These are phyloP conservation scores for Meliscaeva auricollis DNA, from an alignment of 2,888 invertebrate genomes.

Conservation along the genomic window DNA sequence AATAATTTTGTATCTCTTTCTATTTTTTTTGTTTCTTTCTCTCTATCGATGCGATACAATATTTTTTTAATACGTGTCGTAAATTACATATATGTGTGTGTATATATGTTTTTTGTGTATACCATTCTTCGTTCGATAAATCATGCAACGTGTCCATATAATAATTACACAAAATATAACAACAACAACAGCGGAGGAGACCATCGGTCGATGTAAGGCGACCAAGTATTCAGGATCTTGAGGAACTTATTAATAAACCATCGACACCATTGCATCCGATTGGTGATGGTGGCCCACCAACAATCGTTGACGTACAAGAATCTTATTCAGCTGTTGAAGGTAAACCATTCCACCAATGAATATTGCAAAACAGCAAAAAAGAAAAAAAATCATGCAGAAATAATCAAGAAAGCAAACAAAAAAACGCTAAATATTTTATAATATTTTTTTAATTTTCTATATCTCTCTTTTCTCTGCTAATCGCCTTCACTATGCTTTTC, in stretches of 20 bases:
- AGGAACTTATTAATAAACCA: slow-evolving; percentile 95
- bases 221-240: slow-evolving; percentile 95
- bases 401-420: not conserved
- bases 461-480: slow-evolving; percentile 23
- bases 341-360: slow-evolving; percentile 81
- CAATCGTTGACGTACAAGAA: slow-evolving; percentile 96
- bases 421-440: too few relatives aligned
- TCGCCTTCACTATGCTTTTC: slow-evolving; percentile 5
- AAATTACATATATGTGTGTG: slow-evolving; percentile 3
- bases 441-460: too few relatives aligned
- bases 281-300: slow-evolving; percentile 93
- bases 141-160: not conserved
- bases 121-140: too few relatives aligned
- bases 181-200: slow-evolving; percentile 88
- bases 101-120: slow-evolving; percentile 17
- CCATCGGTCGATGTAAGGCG: slow-evolving; percentile 96
- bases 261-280: slow-evolving; percentile 93
- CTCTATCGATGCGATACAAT: slow-evolving; percentile 63
- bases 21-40: slow-evolving; percentile 38
- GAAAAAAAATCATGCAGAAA: slow-evolving; percentile 18
- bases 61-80: slow-evolving; percentile 31
- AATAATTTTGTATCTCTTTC: slow-evolving; percentile 44
- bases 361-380: not conserved
- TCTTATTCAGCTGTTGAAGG: slow-evolving; percentile 99
- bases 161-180: slow-evolving; percentile 13